Evolutionary conservation across 2,113 vertebrate genomes (phyloP), one percentile per base, ranked within the genome.

Genomic region (Corythoichthys intestinalis): DNA sequence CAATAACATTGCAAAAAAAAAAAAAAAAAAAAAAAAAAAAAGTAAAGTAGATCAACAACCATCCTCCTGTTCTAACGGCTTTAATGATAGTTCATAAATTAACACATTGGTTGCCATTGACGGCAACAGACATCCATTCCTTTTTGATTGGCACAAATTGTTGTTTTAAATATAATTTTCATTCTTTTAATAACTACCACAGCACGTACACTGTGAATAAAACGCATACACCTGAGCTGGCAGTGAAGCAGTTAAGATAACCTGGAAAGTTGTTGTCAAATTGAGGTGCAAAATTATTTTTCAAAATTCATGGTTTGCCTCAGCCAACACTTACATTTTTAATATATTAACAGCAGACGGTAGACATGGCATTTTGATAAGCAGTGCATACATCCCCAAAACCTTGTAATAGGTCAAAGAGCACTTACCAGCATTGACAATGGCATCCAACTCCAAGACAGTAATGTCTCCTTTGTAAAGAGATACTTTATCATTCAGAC

Each of bases 381-480:
- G 65, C 8, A 11, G 35, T 4, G 48, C 28, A 46, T 20, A 15
- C 10, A 5, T 17, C 6, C 68, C 54, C 37, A 62, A 60, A 69
- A 12, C 54, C 73, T 34, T 12, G n/a, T 73, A 15, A 13, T 71
- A 14, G 54, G 68, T 64, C 48, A 66, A 62, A 73, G 49, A 13
- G 2, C 7, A 79, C 96, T 89, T 93, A 99, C 98, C 98, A 66
- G 97, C 97, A 90, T 99, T 99, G 82, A 99, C 97, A 11, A 99
- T 96, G 80, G 96, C 96, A 69, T 99, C 98, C 73, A 97, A 87
- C 87, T 99, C 97, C 69, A 99, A 91, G 75, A 94, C 74, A 0
- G 98, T 99, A 72, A 99, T 99, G 86, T 99, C 98, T 65, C 98
- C 98, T 94, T 94, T 94, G 64, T 98, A 97, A 60, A 99, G 94